Percentiles rank a stretch among this genome's conserved stretches.
phyloP scores from a whole-genome alignment of 2,113 vertebrate species.

The Mustelus asterias region DNA sequence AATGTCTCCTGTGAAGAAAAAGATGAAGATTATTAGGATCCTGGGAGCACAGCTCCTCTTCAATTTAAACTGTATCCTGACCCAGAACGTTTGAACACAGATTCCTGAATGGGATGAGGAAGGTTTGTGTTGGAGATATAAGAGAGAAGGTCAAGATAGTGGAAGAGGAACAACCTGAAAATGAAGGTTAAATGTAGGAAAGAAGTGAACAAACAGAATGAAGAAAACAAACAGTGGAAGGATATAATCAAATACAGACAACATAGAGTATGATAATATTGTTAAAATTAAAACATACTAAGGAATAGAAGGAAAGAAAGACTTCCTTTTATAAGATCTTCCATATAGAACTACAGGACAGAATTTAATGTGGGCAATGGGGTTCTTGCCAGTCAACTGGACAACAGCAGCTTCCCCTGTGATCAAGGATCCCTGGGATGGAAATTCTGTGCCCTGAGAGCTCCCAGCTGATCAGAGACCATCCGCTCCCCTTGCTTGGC shows the following conservation, averaged over 20 bases:
- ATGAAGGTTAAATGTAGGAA: not conserved
- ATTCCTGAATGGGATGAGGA: not conserved
- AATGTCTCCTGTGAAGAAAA: conserved; percentile 72
- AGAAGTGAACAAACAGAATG: not conserved
- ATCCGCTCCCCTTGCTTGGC: too few species aligned
- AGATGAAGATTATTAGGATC: conserved; percentile 21
- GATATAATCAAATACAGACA: not conserved
- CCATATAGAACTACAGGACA: not conserved
- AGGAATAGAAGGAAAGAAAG: not conserved
- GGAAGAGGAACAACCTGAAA: not conserved
- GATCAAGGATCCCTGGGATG: too few species aligned
- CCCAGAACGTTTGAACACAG: not conserved
- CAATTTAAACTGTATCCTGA: not conserved
- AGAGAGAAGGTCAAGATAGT: not conserved
- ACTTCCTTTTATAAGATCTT: too few species aligned
- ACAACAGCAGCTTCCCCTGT: too few species aligned
- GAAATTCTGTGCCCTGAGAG: too few species aligned
- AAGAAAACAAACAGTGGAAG: not conserved
- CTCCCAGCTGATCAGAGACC: too few species aligned
- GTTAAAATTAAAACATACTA: not conserved
- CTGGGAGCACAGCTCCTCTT: too few species aligned
- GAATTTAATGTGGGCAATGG: too few species aligned
- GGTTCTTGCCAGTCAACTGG: too few species aligned
- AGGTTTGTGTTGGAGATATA: not conserved
- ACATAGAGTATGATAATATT: not conserved